Evolutionary conservation across 2,113 vertebrate species (phyloP).

Genomic region (Fregata magnificens): DNA sequence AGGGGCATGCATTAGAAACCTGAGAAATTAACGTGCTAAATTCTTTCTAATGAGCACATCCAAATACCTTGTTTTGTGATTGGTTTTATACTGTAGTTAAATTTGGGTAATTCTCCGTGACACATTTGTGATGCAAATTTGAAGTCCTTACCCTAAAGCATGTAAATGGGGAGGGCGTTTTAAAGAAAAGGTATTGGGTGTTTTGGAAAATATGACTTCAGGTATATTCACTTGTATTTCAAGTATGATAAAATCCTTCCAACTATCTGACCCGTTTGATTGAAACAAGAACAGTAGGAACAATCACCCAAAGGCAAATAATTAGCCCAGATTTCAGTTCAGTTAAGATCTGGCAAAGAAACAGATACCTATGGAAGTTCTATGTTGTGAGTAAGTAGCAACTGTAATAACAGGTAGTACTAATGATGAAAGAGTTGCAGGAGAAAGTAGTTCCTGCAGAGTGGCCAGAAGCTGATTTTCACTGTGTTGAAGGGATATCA

Average conservation of each 20-base stretch:
- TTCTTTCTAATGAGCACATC: neutral
- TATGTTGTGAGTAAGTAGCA: neutral
- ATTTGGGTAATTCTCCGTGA: neutral
- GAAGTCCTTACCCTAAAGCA: neutral
- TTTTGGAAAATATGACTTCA: neutral
- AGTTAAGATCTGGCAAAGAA: constrained; percentile 22
- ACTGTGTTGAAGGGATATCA: neutral
- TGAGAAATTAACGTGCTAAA: neutral
- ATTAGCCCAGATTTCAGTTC: constrained; percentile 23
- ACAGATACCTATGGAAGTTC: neutral
- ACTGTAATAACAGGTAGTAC: neutral
- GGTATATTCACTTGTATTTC: neutral
- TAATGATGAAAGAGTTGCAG: neutral
- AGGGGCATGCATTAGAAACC: neutral
- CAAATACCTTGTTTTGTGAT: neutral
- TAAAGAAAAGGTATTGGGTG: neutral
- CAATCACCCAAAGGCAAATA: neutral
- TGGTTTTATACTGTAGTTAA: neutral
- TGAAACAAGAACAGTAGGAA: neutral
- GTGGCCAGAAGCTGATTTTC: neutral
- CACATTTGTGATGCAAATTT: neutral
- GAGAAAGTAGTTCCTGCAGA: neutral
- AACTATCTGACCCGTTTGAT: neutral
- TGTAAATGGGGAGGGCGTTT: neutral
- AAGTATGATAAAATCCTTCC: neutral